A percentile compares a stretch with the other conserved stretches of the same genome.
Conservation (phyloP, 1,140 invertebrate genomes). For the Bombus sylvicola region DNA sequence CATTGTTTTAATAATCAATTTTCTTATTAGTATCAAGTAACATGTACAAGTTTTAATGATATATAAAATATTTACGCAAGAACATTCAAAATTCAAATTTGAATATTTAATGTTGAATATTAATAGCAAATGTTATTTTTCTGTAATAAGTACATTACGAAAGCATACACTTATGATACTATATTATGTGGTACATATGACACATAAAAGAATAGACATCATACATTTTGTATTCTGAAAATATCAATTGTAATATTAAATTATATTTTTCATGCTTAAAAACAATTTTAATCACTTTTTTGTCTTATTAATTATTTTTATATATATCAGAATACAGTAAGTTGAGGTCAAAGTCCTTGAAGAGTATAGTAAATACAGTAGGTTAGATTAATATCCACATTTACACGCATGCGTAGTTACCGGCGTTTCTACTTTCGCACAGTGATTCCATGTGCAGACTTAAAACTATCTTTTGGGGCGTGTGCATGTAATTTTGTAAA, state of each 20-base stretch:
- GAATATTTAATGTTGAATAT: neutral
- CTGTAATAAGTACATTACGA: too few species aligned
- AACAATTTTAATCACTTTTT: neutral
- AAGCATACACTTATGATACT: neutral
- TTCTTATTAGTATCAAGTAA: neutral
- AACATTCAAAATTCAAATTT: neutral
- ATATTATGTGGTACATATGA: too few species aligned
- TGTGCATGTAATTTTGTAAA: slow-evolving; percentile 20
- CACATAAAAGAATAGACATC: too few species aligned
- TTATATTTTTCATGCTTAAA: neutral
- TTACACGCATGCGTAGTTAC: slow-evolving; percentile 47
- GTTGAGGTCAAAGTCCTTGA: slow-evolving; percentile 53
- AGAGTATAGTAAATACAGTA: slow-evolving; percentile 23
- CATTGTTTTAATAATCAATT: neutral
- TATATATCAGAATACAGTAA: neutral
- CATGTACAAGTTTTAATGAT: neutral
- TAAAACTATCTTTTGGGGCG: neutral
- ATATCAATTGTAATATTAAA: neutral
- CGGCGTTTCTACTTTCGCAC: neutral
- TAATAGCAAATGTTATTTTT: neutral
- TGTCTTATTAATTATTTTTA: neutral
- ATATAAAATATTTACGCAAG: neutral
- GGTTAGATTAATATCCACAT: slow-evolving; percentile 26
- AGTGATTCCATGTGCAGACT: slow-evolving; percentile 1
- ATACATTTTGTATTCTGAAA: neutral